Evolutionary conservation across 2,113 vertebrate genomes (phyloP), one percentile per base, ranked within the genome.

Genomic region (Tylochromis polylepis): DNA sequence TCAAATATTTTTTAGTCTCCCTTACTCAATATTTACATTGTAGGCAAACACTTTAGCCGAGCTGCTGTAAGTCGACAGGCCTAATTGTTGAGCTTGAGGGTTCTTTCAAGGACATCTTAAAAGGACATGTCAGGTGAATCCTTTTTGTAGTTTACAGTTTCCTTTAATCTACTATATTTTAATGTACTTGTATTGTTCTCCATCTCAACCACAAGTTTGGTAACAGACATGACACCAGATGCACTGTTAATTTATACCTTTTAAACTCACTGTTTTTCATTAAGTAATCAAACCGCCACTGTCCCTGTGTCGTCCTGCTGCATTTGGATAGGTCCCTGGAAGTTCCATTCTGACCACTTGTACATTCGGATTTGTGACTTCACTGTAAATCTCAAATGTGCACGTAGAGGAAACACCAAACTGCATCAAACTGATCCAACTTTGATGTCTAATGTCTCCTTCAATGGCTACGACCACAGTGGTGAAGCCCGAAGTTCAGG

Each of bases 1-100:
- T 75, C 70, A 75, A 79, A 88, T 84, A 41, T 59, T 85, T 89
- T 38, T 55, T 2, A n/a, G 46, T 62, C 80, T 89, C 78, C 31
- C 7, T 3, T 27, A 53, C 43, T 62, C 72, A 22, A 75, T 87
- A 81, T 92, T 88, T 89, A 65, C 79, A 75, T 22, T 51, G 58
- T 10, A 55, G 31, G 43, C 58, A 62, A 82, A 88, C 75, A 29
- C 87, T 34, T 58, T 2, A 49, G 67, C 5, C 1, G 43, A 79
- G 29, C 8, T 60, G 34, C 38, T 27, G 1, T 3, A 11, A 6
- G 22, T 31, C 58, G 15, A 55, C 14, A 27, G 56, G 20, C 29
- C 34, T 59, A 27, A 11, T 22, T 49, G 49, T 84, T 41, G 29
- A 18, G 24, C 41, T 70, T 27, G 46, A 58, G 15, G 46, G 80